A percentile compares a stretch with the other conserved stretches of the same genome.
phyloP scores from a whole-genome alignment of 2,797 vertebrate species.

The Rousettus madagascariensis region DNA sequence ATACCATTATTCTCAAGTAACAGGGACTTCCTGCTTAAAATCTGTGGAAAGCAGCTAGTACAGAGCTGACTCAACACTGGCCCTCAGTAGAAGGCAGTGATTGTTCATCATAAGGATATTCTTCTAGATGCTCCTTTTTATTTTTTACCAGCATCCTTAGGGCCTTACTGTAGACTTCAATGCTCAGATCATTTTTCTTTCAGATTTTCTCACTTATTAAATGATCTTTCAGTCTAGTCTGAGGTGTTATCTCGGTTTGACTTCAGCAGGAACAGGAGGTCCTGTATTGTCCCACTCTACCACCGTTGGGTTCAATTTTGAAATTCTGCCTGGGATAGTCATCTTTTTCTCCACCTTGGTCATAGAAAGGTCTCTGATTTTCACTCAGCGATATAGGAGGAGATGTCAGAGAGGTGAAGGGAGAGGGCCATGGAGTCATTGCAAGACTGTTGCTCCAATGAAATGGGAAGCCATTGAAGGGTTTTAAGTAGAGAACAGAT shows the following conservation, averaged over 20 bases:
- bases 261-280: background rate
- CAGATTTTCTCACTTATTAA: constrained; percentile 38
- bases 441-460: background rate
- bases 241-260: constrained; percentile 14
- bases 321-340: background rate
- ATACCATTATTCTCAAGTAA: background rate
- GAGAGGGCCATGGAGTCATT: background rate
- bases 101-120: background rate
- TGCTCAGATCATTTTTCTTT: background rate
- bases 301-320: background rate
- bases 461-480: background rate
- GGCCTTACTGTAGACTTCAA: background rate
- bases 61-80: background rate
- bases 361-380: background rate
- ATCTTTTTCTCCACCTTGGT: background rate
- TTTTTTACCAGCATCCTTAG: background rate
- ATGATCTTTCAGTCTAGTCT: background rate
- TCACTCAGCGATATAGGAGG: background rate
- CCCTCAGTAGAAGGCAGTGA: background rate
- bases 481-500: background rate
- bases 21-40: background rate
- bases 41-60: background rate
- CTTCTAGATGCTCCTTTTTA: background rate
- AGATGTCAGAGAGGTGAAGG: background rate
- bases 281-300: background rate